Base-by-base conservation (phyloP, 2,797 vertebrate species). In the Chromis chromis region DNA sequence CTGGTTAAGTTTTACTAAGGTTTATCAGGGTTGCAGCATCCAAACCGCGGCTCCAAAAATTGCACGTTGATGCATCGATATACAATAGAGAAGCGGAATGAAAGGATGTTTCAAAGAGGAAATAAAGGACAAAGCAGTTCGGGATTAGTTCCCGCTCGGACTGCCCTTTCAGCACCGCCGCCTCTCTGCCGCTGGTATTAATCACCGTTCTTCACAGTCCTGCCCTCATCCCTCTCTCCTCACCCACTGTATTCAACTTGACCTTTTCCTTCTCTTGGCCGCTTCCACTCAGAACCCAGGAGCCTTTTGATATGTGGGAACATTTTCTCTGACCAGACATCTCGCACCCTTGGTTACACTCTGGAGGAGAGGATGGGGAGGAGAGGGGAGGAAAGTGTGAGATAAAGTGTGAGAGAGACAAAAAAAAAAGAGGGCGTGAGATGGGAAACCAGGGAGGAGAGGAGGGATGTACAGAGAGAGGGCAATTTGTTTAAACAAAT, bases 261-360 rank as follows among this genome's bases (percentile, higher is more conserved):
- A 92, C 91, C 91, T 91, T 90, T 86, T 86, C 76, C 87, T 89
- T 86, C 85, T 81, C 77, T 88, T 81, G 85, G 83, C 80, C 21
- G 64, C 84, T 78, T 90, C 85, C 85, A 87, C 90, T 88, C 84
- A 79, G 71, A 83, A 79, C 76, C 89, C 85, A 69, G 72, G 79
- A 86, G 86, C 85, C 85, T 89, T 92, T 91, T 89, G 85, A 92
- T 90, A 86, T 84, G 86, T 84, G 85, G 89, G 85, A 89, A 92
- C 90, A 89, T 90, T 90, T 91, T 91, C 84, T 88, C 61, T 74
- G 81, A 86, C 81, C 83, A 83, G 82, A 81, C 89, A 89, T 84
- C 79, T 87, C 59, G 70, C 87, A 90, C 88, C 90, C 84, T 60
- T 90, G 85, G 83, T 82, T 86, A 90, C 90, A 84, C 70, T 62